Percentiles rank a stretch among this genome's conserved stretches.
These are phyloP conservation scores for Cacatua alba DNA, from an alignment of 2,113 vertebrate species.

Conservation along the genomic window DNA sequence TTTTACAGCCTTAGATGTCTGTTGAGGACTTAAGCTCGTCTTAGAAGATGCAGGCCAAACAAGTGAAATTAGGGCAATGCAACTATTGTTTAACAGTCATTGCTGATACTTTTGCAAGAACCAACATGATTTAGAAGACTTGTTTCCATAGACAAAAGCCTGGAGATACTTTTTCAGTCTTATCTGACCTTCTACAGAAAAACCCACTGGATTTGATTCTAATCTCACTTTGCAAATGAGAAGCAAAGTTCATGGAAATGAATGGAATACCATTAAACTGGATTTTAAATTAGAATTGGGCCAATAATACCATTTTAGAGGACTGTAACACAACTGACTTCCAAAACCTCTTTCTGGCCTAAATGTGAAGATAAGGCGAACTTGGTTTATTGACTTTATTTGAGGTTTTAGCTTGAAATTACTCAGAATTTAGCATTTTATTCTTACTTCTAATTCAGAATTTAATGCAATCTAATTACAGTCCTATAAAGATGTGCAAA, in stretches of 20 bases:
- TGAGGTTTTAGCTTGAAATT: neutral
- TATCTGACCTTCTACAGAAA: conserved; percentile 37
- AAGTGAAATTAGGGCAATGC: neutral
- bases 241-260: conserved; percentile 11
- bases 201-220: neutral
- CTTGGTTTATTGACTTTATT: neutral
- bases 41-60: neutral
- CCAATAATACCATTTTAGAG: neutral
- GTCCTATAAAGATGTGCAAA: neutral
- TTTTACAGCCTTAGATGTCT: neutral
- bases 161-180: conserved; percentile 16
- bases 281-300: conserved; percentile 26
- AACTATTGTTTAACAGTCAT: neutral
- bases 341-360: neutral
- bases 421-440: neutral
- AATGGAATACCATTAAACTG: conserved; percentile 45
- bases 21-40: neutral
- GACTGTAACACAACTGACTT: neutral
- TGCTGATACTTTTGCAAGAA: neutral
- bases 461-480: neutral
- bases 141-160: neutral
- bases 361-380: neutral
- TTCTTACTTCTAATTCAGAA: neutral
- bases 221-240: conserved; percentile 5
- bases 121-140: neutral